phyloP scores from a whole-genome alignment of 1,140 invertebrate genomes.

The Microplitis mediator region DNA sequence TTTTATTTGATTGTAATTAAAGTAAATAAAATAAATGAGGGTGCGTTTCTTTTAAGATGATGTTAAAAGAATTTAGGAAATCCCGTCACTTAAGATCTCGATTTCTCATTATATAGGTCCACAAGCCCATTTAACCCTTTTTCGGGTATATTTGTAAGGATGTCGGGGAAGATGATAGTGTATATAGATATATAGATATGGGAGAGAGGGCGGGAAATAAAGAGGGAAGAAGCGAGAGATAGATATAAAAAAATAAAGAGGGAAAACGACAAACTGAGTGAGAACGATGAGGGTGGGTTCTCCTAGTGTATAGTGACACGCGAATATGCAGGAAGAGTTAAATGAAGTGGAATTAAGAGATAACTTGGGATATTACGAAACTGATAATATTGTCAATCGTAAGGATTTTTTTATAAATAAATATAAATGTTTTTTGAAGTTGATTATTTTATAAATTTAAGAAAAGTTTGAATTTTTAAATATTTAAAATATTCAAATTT shows the following conservation, averaged over 20 bases:
- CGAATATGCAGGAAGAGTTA: constrained; percentile 37
- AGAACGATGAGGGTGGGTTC: constrained; percentile 23
- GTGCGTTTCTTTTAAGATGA: constrained; percentile 5
- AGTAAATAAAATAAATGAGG: constrained; percentile 22
- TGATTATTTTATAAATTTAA: too few relatives aligned
- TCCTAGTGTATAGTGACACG: constrained; percentile 35
- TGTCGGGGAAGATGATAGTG: not conserved
- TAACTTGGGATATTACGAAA: constrained; percentile 29
- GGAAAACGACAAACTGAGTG: not conserved
- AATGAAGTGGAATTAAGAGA: constrained; percentile 39
- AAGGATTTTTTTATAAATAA: not conserved
- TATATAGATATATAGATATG: not conserved
- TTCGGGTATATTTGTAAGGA: not conserved
- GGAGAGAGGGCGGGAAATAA: not conserved
- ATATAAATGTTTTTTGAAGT: too few relatives aligned
- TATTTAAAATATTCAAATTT: too few relatives aligned
- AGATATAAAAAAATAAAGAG: too few relatives aligned
- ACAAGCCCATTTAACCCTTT: not conserved
- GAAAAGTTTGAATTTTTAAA: too few relatives aligned
- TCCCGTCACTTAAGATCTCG: constrained; percentile 12
- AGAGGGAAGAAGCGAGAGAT: too few relatives aligned
- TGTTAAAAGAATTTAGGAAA: not conserved
- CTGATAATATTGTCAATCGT: constrained; percentile 11
- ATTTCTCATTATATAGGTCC: not conserved
- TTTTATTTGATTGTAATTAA: too few relatives aligned